Conservation (phyloP, 2,888 invertebrate genomes). For the Lasioglossum villosulum region DNA sequence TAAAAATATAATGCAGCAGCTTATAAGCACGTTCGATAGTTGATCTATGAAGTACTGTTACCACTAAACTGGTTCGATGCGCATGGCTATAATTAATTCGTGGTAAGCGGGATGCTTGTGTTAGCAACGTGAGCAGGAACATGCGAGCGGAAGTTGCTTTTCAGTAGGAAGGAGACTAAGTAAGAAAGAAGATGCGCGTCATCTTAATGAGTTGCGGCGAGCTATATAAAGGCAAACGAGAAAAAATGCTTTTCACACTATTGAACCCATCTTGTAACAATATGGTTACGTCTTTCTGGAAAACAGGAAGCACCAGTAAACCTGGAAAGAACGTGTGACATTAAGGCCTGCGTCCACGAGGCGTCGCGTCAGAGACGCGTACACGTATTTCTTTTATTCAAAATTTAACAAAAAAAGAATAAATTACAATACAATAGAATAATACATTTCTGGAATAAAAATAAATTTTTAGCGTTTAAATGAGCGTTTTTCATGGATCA, state of each 20-base stretch:
- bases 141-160: slow-evolving; percentile 67
- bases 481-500: neutral
- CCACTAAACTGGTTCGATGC: slow-evolving; percentile 14
- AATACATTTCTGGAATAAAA: no score
- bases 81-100: slow-evolving; percentile 66
- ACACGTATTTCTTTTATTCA: no score
- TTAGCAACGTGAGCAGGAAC: slow-evolving; percentile 56
- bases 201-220: slow-evolving; percentile 11
- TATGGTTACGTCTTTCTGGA: neutral
- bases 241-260: neutral
- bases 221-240: slow-evolving; percentile 1
- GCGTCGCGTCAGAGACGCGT: no score
- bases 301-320: neutral
- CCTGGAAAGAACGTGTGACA: neutral
- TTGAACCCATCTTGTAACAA: neutral
- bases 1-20: neutral
- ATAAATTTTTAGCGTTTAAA: no score
- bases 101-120: slow-evolving; percentile 44
- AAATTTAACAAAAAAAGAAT: no score
- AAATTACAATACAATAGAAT: no score
- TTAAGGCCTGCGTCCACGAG: no score
- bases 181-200: slow-evolving; percentile 19
- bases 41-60: neutral
- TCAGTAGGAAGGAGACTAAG: slow-evolving; percentile 32
- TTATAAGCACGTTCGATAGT: slow-evolving; percentile 38